Conservation (phyloP, 1,140 invertebrate genomes). For the Theocolax elegans region DNA sequence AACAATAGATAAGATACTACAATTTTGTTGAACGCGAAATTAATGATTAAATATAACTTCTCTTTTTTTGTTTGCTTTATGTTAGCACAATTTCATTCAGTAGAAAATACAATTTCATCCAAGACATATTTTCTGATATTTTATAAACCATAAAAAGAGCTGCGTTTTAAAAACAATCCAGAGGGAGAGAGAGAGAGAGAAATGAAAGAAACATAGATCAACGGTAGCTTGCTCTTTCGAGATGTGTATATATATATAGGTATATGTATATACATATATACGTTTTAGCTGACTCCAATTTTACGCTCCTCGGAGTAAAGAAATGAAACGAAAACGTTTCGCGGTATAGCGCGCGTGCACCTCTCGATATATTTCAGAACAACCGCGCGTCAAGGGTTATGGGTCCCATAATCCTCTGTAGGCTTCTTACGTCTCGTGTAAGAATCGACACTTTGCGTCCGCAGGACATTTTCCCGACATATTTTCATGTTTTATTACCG, state of each 20-base stretch:
- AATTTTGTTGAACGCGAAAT: no score
- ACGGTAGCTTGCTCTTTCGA: neutral
- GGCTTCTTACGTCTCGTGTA: neutral
- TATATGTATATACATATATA: no score
- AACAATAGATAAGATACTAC: no score
- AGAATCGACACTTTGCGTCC: slow-evolving; percentile 20
- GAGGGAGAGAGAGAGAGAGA: no score
- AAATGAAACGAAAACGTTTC: slow-evolving; percentile 63
- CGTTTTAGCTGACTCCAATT: slow-evolving; percentile 54
- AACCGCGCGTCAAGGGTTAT: neutral
- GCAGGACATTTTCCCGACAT: slow-evolving; percentile 1
- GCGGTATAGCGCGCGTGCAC: slow-evolving; percentile 42
- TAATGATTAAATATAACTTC: no score
- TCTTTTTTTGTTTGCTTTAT: no score
- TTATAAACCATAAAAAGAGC: slow-evolving; percentile 5
- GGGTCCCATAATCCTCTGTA: slow-evolving; percentile 21
- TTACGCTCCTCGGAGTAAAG: slow-evolving; percentile 60
- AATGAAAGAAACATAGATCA: slow-evolving; percentile 12
- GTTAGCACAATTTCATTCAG: no score
- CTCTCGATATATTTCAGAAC: neutral
- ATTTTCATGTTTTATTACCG: slow-evolving; percentile 14
- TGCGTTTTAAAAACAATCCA: slow-evolving; percentile 15
- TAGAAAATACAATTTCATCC: slow-evolving; percentile 28
- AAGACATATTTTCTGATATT: slow-evolving; percentile 8
- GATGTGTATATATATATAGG: no score